Evolutionary conservation across 2,797 vertebrate genomes (phyloP).

Genomic region (Nyctalus aviator): DNA sequence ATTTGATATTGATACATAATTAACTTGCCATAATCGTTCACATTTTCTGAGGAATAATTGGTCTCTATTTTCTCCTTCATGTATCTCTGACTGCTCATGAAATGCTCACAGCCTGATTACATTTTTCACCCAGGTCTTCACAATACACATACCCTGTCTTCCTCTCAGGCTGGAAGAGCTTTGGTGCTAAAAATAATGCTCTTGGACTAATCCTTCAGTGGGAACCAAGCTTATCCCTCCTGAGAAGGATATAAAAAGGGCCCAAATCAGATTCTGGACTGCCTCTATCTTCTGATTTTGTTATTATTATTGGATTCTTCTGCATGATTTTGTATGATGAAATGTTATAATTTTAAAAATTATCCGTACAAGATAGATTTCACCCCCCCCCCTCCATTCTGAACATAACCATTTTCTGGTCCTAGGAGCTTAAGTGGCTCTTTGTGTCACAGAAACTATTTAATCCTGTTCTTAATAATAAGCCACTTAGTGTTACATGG

Average conservation of each 20-base stretch:
- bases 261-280: not conserved
- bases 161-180: not conserved
- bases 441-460: not conserved
- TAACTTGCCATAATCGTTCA: slow-evolving; percentile 52
- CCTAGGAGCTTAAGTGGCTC: not conserved
- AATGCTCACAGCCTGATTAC: not conserved
- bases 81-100: not conserved
- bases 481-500: not conserved
- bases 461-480: not conserved
- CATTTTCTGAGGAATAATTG: slow-evolving; percentile 62
- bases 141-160: not conserved
- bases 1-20: slow-evolving; percentile 48
- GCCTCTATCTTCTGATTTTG: not conserved
- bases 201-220: not conserved
- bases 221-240: not conserved
- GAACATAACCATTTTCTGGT: not conserved
- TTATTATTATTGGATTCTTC: not conserved
- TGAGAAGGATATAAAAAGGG: not conserved
- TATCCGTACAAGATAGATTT: not conserved
- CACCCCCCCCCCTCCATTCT: not conserved
- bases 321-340: not conserved
- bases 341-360: slow-evolving; percentile 5
- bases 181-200: slow-evolving; percentile 1
- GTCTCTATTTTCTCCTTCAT: slow-evolving; percentile 51
- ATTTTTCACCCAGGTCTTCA: slow-evolving; percentile 23